These are phyloP conservation scores for Cydia pomonella DNA, from an alignment of 1,140 invertebrate species.

Conservation along the genomic window DNA sequence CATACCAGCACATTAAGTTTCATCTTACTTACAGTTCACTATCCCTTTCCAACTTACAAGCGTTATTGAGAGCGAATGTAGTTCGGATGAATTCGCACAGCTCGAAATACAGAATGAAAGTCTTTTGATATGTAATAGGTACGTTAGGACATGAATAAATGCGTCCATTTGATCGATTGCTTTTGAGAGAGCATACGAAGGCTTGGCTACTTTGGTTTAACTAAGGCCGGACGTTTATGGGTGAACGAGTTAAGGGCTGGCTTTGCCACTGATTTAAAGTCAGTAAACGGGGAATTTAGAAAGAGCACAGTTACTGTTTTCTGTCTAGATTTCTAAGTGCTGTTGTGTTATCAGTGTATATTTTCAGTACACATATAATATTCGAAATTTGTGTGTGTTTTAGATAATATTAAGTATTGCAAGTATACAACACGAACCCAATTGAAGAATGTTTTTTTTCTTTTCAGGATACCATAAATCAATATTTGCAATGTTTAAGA, in stretches of 20 bases:
- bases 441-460: no score
- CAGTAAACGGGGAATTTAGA: not conserved
- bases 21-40: not conserved
- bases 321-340: not conserved
- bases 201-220: conserved; percentile 31
- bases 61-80: not conserved
- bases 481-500: no score
- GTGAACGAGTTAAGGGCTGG: conserved; percentile 24
- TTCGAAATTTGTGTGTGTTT: no score
- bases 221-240: conserved; percentile 23
- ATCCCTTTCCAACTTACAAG: not conserved
- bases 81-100: not conserved
- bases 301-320: not conserved
- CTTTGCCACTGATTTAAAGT: conserved; percentile 4
- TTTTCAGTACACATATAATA: no score
- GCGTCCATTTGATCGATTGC: conserved; percentile 57
- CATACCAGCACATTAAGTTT: not conserved
- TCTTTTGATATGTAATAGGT: not conserved
- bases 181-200: conserved; percentile 37
- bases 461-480: no score
- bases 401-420: no score
- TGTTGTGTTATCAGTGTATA: not conserved
- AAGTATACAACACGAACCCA: no score
- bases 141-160: conserved; percentile 51
- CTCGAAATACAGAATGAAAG: not conserved